Conservation (phyloP, 2,888 invertebrate species). For the Hecatera dysodea region DNA sequence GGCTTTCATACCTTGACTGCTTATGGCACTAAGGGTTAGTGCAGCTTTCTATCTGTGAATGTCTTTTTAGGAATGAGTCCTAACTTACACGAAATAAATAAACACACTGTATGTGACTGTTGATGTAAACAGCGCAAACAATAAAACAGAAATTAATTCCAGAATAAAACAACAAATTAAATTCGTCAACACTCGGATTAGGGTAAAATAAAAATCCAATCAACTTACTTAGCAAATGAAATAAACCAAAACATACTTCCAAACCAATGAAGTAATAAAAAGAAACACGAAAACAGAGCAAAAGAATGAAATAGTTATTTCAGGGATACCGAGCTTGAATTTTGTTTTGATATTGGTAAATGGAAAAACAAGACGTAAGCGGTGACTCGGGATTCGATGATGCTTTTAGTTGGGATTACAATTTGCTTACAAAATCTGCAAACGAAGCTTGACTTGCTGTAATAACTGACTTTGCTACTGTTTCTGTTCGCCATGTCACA, state of each 20-base stretch:
- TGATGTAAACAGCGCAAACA: not conserved
- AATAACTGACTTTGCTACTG: conserved; percentile 52
- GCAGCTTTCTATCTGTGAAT: not conserved
- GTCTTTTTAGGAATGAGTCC: not conserved
- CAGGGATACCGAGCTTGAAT: conserved; percentile 33
- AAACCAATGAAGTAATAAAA: conserved; percentile 6
- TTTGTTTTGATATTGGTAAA: conserved; percentile 54
- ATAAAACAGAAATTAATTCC: not conserved
- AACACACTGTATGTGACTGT: too few species aligned
- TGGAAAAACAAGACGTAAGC: conserved; percentile 61
- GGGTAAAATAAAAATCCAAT: conserved; percentile 1
- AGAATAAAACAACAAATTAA: not conserved
- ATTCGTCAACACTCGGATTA: not conserved
- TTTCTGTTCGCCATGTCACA: conserved; percentile 51
- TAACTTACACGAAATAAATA: too few species aligned
- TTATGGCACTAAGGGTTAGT: too few species aligned
- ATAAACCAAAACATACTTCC: conserved; percentile 8
- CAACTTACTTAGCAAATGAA: not conserved
- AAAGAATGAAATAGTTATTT: conserved; percentile 21
- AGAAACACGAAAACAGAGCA: conserved; percentile 18
- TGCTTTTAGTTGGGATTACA: conserved; percentile 71
- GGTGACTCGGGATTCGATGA: conserved; percentile 63
- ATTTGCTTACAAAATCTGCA: conserved; percentile 67
- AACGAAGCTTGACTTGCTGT: conserved; percentile 60
- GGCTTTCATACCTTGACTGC: too few species aligned